Conservation (phyloP, 1,140 invertebrate species). For the Protaetia brevitarsis region DNA sequence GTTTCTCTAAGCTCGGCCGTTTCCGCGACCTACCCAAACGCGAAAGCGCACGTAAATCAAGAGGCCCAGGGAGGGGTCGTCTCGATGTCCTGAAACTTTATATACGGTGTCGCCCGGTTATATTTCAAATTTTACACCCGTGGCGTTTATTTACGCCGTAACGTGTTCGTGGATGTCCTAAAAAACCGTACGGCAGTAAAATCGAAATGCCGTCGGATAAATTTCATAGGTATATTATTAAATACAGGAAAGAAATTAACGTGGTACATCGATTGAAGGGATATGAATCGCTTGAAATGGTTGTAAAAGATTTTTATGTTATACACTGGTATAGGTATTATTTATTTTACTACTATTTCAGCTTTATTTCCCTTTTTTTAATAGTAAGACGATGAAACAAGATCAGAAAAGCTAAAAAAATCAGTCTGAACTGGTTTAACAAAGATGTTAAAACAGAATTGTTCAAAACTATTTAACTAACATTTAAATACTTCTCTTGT, state of each 20-base stretch:
- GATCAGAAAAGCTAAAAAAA: too few species aligned
- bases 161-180: background rate
- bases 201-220: slow-evolving; percentile 11
- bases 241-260: background rate
- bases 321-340: background rate
- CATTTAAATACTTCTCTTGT: too few species aligned
- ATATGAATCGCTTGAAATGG: background rate
- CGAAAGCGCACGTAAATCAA: slow-evolving; percentile 26
- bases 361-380: too few species aligned
- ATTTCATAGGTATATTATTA: background rate
- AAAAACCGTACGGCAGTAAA: background rate
- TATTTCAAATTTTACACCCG: slow-evolving; percentile 29
- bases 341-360: too few species aligned
- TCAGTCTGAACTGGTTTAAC: too few species aligned
- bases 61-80: slow-evolving; percentile 18
- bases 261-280: background rate
- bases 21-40: slow-evolving; percentile 25
- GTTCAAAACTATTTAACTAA: too few species aligned
- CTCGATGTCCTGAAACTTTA: slow-evolving; percentile 24
- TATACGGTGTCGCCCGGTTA: slow-evolving; percentile 27
- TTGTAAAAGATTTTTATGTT: background rate
- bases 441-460: too few species aligned
- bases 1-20: slow-evolving; percentile 26
- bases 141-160: slow-evolving; percentile 9
- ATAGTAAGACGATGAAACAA: too few species aligned